Evolutionary conservation across 2,113 vertebrate species (phyloP).

Genomic region (Tylochromis polylepis): DNA sequence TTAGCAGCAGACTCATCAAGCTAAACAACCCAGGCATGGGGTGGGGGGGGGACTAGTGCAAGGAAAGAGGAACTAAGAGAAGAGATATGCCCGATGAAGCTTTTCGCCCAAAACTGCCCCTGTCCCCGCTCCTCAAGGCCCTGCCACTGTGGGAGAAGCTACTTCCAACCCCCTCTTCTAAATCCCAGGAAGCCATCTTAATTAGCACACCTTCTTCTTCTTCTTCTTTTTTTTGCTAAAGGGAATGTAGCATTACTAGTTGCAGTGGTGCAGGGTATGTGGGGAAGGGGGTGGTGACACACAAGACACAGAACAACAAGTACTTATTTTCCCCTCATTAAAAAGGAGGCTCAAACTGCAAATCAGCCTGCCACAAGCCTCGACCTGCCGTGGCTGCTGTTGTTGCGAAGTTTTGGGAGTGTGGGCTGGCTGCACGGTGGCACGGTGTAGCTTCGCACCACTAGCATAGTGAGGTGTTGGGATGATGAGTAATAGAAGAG

Average conservation of each 20-base stretch:
- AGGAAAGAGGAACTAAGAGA: not conserved
- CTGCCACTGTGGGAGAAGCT: slow-evolving; percentile 35
- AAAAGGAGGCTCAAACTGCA: slow-evolving; percentile 58
- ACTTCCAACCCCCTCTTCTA: not conserved
- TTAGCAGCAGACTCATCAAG: slow-evolving; percentile 36
- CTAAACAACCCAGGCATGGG: slow-evolving; percentile 32
- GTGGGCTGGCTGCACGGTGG: slow-evolving; percentile 49
- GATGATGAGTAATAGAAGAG: slow-evolving; percentile 61
- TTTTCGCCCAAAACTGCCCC: slow-evolving; percentile 39
- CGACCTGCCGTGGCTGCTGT: slow-evolving; percentile 52
- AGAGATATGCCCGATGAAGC: slow-evolving; percentile 17
- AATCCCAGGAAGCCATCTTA: slow-evolving; percentile 66
- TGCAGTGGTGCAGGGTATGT: slow-evolving; percentile 34
- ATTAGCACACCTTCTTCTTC: slow-evolving; percentile 50
- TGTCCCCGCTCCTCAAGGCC: slow-evolving; percentile 40
- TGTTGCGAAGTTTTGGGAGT: slow-evolving; percentile 53
- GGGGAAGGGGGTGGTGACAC: slow-evolving; percentile 48
- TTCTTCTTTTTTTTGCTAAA: slow-evolving; percentile 6
- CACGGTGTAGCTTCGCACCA: slow-evolving; percentile 28
- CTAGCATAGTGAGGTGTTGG: slow-evolving; percentile 35
- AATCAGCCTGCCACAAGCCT: slow-evolving; percentile 66
- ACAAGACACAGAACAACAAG: slow-evolving; percentile 57
- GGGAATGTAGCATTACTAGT: slow-evolving; percentile 43
- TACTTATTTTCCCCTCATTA: slow-evolving; percentile 70
- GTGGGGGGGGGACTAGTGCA: not conserved